Evolutionary conservation across 2,888 invertebrate genomes (phyloP).

Genomic region (Aelia acuminata): DNA sequence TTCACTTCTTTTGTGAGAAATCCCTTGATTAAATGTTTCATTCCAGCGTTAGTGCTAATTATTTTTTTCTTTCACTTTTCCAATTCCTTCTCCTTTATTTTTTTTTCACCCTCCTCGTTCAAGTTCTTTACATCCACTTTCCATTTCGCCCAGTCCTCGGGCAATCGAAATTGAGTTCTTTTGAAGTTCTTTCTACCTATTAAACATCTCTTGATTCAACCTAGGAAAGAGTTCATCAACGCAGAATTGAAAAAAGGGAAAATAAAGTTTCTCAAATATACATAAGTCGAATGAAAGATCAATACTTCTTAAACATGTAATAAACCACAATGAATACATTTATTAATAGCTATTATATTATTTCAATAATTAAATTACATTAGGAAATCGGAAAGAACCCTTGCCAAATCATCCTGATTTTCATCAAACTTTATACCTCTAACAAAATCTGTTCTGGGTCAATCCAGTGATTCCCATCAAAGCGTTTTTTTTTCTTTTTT

Average conservation of each 20-base stretch:
- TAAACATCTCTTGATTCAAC: not conserved
- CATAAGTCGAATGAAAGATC: too few species aligned
- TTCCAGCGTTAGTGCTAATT: slow-evolving; percentile 41
- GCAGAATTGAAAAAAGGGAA: not conserved
- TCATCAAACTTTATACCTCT: too few species aligned
- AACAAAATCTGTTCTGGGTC: too few species aligned
- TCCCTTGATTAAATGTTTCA: slow-evolving; percentile 50
- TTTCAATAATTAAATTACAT: too few species aligned
- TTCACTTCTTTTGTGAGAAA: slow-evolving; percentile 51
- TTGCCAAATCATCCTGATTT: too few species aligned
- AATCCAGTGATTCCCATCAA: too few species aligned
- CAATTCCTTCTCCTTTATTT: slow-evolving; percentile 20
- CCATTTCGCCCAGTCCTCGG: not conserved
- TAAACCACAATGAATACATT: too few species aligned
- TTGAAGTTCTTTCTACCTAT: not conserved
- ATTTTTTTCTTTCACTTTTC: slow-evolving; percentile 42
- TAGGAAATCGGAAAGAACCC: too few species aligned
- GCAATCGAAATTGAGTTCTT: slow-evolving; percentile 30
- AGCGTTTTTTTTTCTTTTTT: too few species aligned
- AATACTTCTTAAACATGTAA: too few species aligned
- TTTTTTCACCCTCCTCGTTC: not conserved
- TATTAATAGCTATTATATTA: too few species aligned
- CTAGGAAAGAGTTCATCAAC: not conserved
- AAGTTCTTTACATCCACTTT: slow-evolving; percentile 25
- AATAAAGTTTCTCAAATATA: not conserved